phyloP scores from a whole-genome alignment of 2,888 invertebrate genomes.

The Cotesia congregata region DNA sequence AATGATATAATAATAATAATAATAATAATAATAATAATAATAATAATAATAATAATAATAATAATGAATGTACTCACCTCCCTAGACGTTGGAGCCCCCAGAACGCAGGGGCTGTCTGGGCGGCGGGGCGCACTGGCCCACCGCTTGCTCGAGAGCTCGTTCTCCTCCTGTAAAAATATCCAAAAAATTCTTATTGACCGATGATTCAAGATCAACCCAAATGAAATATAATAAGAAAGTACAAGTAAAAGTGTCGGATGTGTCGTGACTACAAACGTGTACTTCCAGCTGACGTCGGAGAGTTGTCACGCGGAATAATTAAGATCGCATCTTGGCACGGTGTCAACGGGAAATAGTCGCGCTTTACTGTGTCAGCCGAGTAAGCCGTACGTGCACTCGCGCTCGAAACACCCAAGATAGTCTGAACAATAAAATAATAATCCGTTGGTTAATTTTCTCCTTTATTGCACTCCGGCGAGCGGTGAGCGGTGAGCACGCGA shows the following conservation, averaged over 20 bases:
- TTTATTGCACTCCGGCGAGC: constrained; percentile 52
- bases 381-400: neutral
- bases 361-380: constrained; percentile 17
- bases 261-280: constrained; percentile 15
- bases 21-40: too few species aligned
- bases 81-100: constrained; percentile 69
- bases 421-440: constrained; percentile 24
- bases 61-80: constrained; percentile 54
- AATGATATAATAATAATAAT: too few species aligned
- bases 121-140: constrained; percentile 78
- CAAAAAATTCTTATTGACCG: constrained; percentile 32
- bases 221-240: constrained; percentile 18
- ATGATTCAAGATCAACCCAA: constrained; percentile 11
- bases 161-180: constrained; percentile 77
- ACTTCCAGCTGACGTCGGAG: constrained; percentile 28
- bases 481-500: constrained; percentile 61
- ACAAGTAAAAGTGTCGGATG: neutral
- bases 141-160: constrained; percentile 79
- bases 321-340: constrained; percentile 56
- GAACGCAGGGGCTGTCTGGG: constrained; percentile 71
- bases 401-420: constrained; percentile 13
- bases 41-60: too few species aligned
- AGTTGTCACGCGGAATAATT: constrained; percentile 57
- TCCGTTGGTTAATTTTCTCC: constrained; percentile 32
- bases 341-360: constrained; percentile 53